Evolutionary conservation across 2,888 invertebrate species (phyloP), one percentile per base, ranked within the genome.

Genomic region (Anorthoa munda): DNA sequence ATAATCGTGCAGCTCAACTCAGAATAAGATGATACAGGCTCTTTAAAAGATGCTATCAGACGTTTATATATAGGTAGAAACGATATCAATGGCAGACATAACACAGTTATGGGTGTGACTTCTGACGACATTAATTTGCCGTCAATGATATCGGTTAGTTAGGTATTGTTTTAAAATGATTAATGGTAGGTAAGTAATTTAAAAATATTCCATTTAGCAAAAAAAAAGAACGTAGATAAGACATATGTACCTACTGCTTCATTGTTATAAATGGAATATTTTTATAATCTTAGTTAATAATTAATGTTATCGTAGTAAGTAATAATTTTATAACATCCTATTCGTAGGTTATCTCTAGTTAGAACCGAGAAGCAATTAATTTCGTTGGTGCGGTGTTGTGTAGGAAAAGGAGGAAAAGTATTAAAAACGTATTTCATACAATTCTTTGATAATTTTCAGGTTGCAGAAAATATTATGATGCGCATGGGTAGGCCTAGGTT

Each of bases 261-360:
- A 50, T 69, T 61, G 55, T 66, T 58, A 55, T 50, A 64, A 59
- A 72, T 65, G 56, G 64, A 77, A 81, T 81, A 73, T 77, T 81
- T 77, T 1, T 45, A 64, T 53, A 58, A 50, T 46, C 11, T 15
- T 50, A 45, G 17, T 18, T 17, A 76, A 51, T 69, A n/a, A 17
- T 21, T 18, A 76, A n/a, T 68, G 60, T 73, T 81, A 77, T 77
- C 82, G 26, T 61, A 60, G 2, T 23, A 31, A 48, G 59, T 23
- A 31, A 23, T 66, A 17, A 3, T n/a, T 58, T 39, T 50, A 31
- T 17, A 63, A 48, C 50, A 66, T 26, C 23, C 13, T 72, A 26
- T 55, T 60, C 31, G 13, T 50, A 53, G 59, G 60, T 78, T 75
- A 82, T 81, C 46, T 78, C 12, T 50, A 55, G 5, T 48, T 53